A percentile compares a stretch with the other conserved stretches of the same genome.
These are phyloP conservation scores for Tenthredo livida DNA, from an alignment of 2,888 invertebrate species.

Conservation along the genomic window DNA sequence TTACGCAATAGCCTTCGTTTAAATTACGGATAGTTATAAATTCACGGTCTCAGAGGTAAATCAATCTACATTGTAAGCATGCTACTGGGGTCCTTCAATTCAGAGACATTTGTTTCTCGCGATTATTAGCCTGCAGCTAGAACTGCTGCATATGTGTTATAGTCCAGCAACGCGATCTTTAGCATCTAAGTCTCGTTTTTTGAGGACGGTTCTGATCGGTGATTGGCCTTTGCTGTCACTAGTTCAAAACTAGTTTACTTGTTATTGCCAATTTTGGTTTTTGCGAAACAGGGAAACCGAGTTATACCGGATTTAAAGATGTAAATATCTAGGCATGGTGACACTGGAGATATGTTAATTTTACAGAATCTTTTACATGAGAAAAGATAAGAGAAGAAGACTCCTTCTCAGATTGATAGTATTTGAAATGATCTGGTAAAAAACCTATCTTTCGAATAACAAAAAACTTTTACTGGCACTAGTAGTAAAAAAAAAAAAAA, in stretches of 20 bases:
- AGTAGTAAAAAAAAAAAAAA: not conserved
- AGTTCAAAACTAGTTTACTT: not conserved
- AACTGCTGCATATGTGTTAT: not conserved
- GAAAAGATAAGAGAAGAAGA: not conserved
- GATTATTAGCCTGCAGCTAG: not conserved
- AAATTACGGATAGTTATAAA: not conserved
- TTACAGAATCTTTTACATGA: not conserved
- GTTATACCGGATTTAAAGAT: not conserved
- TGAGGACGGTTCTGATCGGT: not conserved
- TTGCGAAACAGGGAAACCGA: not conserved
- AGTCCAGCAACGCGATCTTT: not conserved
- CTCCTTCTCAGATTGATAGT: not conserved
- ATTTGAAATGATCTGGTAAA: too few species aligned
- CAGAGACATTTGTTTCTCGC: not conserved
- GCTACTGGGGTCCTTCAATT: not conserved
- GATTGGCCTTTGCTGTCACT: not conserved
- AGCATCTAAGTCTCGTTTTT: not conserved
- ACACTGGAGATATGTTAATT: not conserved
- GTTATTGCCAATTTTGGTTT: not conserved
- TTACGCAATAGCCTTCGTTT: conserved; percentile 21
- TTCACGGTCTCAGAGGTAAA: conserved; percentile 8
- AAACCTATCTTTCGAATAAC: not conserved
- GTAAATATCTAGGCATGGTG: not conserved
- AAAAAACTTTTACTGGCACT: not conserved
- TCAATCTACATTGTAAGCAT: not conserved